Evolutionary conservation across 2,888 invertebrate species (phyloP).

Genomic region (Harmothoe impar): DNA sequence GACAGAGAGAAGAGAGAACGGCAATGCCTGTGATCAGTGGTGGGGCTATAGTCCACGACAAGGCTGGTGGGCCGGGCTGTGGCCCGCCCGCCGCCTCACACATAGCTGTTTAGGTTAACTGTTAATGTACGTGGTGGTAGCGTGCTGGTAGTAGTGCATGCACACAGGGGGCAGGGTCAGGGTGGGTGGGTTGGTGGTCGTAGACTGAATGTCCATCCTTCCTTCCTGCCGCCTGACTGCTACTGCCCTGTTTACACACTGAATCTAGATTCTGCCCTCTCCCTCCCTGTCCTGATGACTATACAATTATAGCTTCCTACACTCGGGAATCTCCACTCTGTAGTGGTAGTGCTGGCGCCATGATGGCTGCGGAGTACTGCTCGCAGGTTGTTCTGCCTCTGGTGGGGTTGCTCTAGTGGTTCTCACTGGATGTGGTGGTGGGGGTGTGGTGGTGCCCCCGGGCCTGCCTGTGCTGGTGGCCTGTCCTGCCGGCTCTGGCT

Average conservation of each 20-base stretch:
- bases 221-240: not conserved
- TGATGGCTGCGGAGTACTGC: not conserved
- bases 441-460: no score
- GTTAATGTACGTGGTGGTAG: no score
- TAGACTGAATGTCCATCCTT: conserved; percentile 22
- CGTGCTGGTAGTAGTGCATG: no score
- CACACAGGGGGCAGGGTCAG: not conserved
- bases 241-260: not conserved
- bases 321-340: not conserved
- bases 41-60: not conserved
- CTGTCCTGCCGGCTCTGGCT: no score
- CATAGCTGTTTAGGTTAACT: no score
- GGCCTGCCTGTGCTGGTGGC: no score
- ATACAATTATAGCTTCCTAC: not conserved
- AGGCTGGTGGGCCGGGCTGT: not conserved
- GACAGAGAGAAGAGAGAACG: conserved; percentile 30
- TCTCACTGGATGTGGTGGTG: no score
- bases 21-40: not conserved
- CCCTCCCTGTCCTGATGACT: no score
- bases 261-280: not conserved
- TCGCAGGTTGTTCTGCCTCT: no score
- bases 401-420: no score
- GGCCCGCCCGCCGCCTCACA: conserved; percentile 4
- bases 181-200: conserved; percentile 1
- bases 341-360: not conserved